A percentile compares a stretch with the other conserved stretches of the same genome.
These are phyloP conservation scores for Andrena hattorfiana DNA, from an alignment of 2,888 invertebrate genomes.

Conservation along the genomic window DNA sequence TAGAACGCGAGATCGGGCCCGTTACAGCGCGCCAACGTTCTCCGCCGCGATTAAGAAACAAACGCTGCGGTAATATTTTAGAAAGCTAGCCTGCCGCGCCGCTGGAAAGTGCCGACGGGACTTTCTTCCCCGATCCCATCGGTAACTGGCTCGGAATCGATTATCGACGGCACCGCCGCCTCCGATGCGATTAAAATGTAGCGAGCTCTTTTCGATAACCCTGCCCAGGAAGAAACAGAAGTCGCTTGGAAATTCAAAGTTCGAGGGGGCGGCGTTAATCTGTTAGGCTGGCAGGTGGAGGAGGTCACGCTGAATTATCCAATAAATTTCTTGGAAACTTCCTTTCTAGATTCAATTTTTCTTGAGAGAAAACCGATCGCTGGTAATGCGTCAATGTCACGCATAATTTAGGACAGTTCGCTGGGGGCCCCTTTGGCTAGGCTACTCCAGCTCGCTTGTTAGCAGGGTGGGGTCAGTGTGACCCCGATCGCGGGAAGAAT, in stretches of 20 bases:
- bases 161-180: constrained; percentile 17
- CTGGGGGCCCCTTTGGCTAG: background rate
- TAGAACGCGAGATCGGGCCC: constrained; percentile 29
- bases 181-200: constrained; percentile 1
- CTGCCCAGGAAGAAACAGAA: background rate
- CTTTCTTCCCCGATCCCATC: constrained; percentile 33
- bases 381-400: background rate
- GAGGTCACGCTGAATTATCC: background rate
- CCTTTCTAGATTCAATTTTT: background rate
- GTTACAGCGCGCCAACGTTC: background rate
- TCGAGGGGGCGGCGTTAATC: background rate
- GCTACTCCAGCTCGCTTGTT: background rate
- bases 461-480: too few relatives aligned
- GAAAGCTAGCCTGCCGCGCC: constrained; percentile 26
- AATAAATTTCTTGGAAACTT: background rate
- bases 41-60: constrained; percentile 30
- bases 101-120: constrained; percentile 25
- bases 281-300: fast-evolving
- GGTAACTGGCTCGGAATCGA: constrained; percentile 27
- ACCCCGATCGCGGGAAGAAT: too few relatives aligned
- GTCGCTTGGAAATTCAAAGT: background rate
- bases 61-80: constrained; percentile 31
- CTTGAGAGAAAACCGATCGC: background rate
- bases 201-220: background rate
- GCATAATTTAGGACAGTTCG: background rate